phyloP scores from a whole-genome alignment of 2,888 invertebrate species.

The Caenorhabditis sp. region DNA sequence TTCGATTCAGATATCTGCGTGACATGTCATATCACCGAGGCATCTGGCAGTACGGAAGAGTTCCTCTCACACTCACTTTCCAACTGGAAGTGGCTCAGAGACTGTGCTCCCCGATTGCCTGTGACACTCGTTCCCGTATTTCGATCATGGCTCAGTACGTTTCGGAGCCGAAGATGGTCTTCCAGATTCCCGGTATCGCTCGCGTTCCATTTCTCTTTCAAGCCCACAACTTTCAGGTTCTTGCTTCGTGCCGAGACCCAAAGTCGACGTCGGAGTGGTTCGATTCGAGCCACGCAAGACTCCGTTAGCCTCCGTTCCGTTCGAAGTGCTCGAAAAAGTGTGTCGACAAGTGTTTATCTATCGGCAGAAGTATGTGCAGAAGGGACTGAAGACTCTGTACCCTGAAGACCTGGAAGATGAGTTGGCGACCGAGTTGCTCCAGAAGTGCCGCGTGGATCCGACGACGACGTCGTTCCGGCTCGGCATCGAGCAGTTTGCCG shows the following conservation, averaged over 20 bases:
- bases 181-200: conserved; percentile 91
- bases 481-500: conserved; percentile 76
- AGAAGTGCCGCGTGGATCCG: conserved; percentile 60
- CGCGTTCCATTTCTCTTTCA: neutral
- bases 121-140: conserved; percentile 87
- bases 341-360: conserved; percentile 89
- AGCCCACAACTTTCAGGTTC: no score
- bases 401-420: conserved; percentile 72
- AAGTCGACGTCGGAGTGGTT: conserved; percentile 97
- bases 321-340: conserved; percentile 89
- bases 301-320: conserved; percentile 87
- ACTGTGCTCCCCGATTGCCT: conserved; percentile 86
- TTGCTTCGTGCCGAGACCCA: conserved; percentile 93
- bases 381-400: conserved; percentile 77
- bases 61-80: conserved; percentile 93
- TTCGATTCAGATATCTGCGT: conserved; percentile 85
- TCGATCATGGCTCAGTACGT: conserved; percentile 96
- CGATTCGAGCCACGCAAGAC: conserved; percentile 87
- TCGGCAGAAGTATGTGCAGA: conserved; percentile 86
- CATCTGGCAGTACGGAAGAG: conserved; percentile 88
- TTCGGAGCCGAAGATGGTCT: conserved; percentile 88
- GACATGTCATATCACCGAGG: conserved; percentile 86
- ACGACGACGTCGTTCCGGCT: conserved; percentile 66
- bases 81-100: conserved; percentile 87
- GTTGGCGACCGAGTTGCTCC: conserved; percentile 72